phyloP scores from a whole-genome alignment of 2,888 invertebrate genomes.

The Ophion obscuratus region DNA sequence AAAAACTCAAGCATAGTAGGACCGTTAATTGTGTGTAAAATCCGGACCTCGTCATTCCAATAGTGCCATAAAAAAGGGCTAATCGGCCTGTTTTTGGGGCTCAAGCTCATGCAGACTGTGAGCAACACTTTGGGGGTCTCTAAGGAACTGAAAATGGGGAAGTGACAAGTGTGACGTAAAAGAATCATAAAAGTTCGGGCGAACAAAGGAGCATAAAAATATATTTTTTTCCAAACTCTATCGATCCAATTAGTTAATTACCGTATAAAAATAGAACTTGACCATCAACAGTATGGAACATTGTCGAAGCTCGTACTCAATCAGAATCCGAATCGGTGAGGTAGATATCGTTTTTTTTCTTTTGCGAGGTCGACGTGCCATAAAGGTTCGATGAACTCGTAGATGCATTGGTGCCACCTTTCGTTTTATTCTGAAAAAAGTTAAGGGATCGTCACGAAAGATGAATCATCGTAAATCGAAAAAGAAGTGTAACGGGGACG shows the following conservation, averaged over 20 bases:
- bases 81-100: no score
- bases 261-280: neutral
- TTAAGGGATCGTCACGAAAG: neutral
- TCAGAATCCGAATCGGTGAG: neutral
- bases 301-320: neutral
- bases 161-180: no score
- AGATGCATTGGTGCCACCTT: neutral
- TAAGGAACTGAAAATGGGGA: no score
- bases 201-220: no score
- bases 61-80: no score
- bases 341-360: neutral
- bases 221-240: neutral
- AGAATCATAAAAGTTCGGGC: no score
- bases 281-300: neutral
- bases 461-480: neutral
- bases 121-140: no score
- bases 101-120: no score
- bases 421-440: neutral
- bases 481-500: neutral
- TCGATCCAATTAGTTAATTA: neutral
- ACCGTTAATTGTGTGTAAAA: no score
- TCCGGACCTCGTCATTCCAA: no score
- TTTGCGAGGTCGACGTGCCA: neutral
- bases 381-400: neutral
- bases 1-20: no score